Base-by-base conservation (phyloP, 2,797 vertebrate species). In the Morus bassanus region DNA sequence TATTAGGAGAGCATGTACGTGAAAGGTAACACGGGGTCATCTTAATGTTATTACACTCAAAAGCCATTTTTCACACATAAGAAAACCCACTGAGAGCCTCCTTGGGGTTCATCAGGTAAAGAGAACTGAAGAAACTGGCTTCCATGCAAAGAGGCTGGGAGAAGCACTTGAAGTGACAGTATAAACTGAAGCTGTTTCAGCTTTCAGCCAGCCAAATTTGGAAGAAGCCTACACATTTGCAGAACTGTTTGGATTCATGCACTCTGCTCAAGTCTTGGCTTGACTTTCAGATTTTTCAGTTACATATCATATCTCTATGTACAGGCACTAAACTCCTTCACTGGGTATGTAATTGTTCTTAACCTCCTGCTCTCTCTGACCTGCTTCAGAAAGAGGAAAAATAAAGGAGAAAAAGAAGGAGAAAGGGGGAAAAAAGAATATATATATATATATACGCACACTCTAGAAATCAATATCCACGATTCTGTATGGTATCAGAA, bases 171-270 rank as follows among this genome's bases (percentile, higher is more conserved):
- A 88, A 93, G 21, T 43, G 63, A 91, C 4, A 9, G 33, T 46
- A 93, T 59, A 94, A 94, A 88, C 51, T 73, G 84, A 81, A 69
- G 61, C 57, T 65, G 31, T 51, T 85, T 84, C 92, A 95, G 61
- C 59, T 87, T 91, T 91, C 61, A 92, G 59, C 6, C 69, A 88
- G 68, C 13, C 59, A 72, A 56, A 94, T 88, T 43, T 84, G 60
- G 63, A 76, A 85, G 41, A 87, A 89, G 63, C 50, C 50, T 83
- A 88, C 50, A 88, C 37, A 48, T 89, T 61, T 86, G 30, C 85
- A 91, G 65, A 91, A 89, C 48, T 88, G 73, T 72, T 56, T 74
- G 77, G 45, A 83, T 81, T 89, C 43, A 11, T 3, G 4, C 61
- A 86, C 64, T 85, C 78, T 78, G 35, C 37, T 91, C 43, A 84